phyloP scores from a whole-genome alignment of 2,888 invertebrate genomes.

The Drymonia ruficornis region DNA sequence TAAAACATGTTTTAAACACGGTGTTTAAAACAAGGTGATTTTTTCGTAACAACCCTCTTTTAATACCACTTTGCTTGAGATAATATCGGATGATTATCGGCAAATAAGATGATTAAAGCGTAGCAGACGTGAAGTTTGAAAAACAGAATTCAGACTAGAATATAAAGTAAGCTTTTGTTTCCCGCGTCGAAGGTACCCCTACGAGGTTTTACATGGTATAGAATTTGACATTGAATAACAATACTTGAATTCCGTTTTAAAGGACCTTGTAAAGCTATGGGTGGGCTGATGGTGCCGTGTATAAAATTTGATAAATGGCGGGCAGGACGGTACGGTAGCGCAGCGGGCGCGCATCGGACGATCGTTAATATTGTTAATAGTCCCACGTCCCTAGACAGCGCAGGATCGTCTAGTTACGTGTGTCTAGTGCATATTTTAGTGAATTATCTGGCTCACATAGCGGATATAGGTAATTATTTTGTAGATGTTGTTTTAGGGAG shows the following conservation, averaged over 20 bases:
- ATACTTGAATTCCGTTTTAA: conserved; percentile 24
- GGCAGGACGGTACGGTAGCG: conserved; percentile 64
- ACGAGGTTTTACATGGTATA: background rate
- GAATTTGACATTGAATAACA: background rate
- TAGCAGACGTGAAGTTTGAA: no score
- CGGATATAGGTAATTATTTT: background rate
- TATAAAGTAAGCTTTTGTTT: no score
- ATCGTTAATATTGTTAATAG: conserved; percentile 65
- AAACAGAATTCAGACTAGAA: no score
- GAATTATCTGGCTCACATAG: background rate
- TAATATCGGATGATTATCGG: no score
- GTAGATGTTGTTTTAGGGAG: no score
- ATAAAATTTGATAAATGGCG: conserved; percentile 75
- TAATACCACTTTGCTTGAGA: no score
- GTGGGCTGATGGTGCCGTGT: conserved; percentile 53
- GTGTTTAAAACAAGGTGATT: no score
- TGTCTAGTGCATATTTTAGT: conserved; percentile 1
- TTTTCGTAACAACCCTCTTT: no score
- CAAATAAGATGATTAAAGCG: no score
- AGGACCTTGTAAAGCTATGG: conserved; percentile 52
- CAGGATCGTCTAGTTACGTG: conserved; percentile 25
- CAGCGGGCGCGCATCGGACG: conserved; percentile 59
- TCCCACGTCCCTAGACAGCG: conserved; percentile 41
- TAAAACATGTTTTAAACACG: no score
- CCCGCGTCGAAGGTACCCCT: no score